Base-by-base conservation (phyloP, 2,888 invertebrate genomes). In the Onchidella celtica region DNA sequence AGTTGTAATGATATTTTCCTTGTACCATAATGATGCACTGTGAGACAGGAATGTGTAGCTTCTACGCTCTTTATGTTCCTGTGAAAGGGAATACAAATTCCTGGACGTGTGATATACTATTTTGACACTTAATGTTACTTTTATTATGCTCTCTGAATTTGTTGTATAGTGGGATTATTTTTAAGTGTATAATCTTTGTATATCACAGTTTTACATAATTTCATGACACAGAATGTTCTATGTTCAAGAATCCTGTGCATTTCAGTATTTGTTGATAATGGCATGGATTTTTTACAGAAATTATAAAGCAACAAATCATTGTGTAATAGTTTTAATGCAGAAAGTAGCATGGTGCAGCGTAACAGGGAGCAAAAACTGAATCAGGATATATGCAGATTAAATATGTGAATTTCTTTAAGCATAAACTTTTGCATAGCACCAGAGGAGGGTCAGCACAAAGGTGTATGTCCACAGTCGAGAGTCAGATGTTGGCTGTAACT, bases 1-100 rank as follows among this genome's bases (percentile, higher is more conserved):
- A 55, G 9, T 36, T 21, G 38, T 40, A 2, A 40, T 70, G 70
- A 70, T 70, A 70, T 70, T 70, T 70, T 32, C 27, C 27, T 47
- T 70, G 70, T 70, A 17, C 27, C 27, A 34, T 47, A 47, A 47
- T 47, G 47, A 47, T 11, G 14, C 1, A n/a, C 34, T 70, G 32
- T 29, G 70, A 70, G 27, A 21, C 1, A 36, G n/a, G 3, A 24
- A 27, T 47, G 24, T 70, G 29, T 29, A 29, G 38, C 29, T 24
- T 68, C 11, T 29, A 38, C 14, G 27, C 27, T 47, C 69, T 47
- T 29, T 32, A 4, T 6, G 32, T n/a, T 3, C 14, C 47, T 1
- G 40, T 29, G 2, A 36, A 38, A 40, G 24, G 9, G 3, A 2
- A 32, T 14, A 65, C 65, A 32, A 11, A n/a, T 59, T 24, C 24